Evolutionary conservation across 2,113 vertebrate species (phyloP).

Genomic region (Nanorana parkeri): DNA sequence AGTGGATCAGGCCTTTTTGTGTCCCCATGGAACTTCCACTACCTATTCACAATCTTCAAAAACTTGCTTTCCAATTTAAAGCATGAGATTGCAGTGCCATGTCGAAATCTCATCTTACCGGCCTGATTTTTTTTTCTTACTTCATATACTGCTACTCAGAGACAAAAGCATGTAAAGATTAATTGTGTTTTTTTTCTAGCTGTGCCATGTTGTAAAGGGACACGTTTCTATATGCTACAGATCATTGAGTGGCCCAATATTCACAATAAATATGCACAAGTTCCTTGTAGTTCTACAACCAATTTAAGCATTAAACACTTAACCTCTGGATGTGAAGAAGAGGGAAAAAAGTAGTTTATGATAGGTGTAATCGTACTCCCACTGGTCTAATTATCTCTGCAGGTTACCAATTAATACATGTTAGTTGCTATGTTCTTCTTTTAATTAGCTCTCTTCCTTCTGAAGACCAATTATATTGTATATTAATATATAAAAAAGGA

Average conservation of each 20-base stretch:
- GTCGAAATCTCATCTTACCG: slow-evolving; percentile 4
- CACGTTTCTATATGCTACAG: slow-evolving; percentile 65
- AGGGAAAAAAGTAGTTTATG: slow-evolving; percentile 79
- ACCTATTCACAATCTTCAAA: slow-evolving; percentile 18
- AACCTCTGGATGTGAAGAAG: slow-evolving; percentile 81
- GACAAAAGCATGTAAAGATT: slow-evolving; percentile 13
- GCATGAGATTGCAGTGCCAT: slow-evolving; percentile 11
- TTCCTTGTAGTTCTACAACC: slow-evolving; percentile 79
- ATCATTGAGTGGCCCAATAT: slow-evolving; percentile 75
- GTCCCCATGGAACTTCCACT: slow-evolving; percentile 25
- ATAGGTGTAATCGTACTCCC: slow-evolving; percentile 92
- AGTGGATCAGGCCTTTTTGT: slow-evolving; percentile 19
- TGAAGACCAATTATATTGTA: slow-evolving; percentile 41
- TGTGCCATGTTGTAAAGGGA: background rate
- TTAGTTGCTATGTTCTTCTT: slow-evolving; percentile 89
- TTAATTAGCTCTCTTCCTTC: slow-evolving; percentile 83
- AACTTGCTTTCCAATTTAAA: slow-evolving; percentile 32
- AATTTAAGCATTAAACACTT: slow-evolving; percentile 88
- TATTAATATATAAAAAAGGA: background rate
- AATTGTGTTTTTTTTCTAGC: slow-evolving; percentile 27
- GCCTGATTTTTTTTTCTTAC: slow-evolving; percentile 51
- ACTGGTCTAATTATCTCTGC: slow-evolving; percentile 96
- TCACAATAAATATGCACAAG: slow-evolving; percentile 80
- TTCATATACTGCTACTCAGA: background rate
- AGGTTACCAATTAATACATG: slow-evolving; percentile 97